Evolutionary conservation across 2,113 vertebrate genomes (phyloP).

Genomic region (Burhinus oedicnemus): DNA sequence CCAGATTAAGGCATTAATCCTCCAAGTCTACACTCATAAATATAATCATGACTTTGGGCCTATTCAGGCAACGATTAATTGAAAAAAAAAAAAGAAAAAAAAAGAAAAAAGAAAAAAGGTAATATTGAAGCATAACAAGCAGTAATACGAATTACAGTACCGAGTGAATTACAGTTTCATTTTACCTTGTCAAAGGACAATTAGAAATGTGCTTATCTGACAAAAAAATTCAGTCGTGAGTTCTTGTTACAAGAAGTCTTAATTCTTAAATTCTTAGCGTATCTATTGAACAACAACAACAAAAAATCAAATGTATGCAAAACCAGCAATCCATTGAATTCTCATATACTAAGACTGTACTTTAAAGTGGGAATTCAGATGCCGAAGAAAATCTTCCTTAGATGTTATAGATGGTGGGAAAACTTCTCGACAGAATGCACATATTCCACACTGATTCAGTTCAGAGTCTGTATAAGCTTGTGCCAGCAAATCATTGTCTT

Average conservation of each 20-base stretch:
- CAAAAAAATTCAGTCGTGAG: neutral
- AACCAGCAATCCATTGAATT: conserved; percentile 60
- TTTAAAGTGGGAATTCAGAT: conserved; percentile 95
- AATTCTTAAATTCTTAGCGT: conserved; percentile 46
- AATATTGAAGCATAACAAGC: conserved; percentile 47
- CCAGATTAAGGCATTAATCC: neutral
- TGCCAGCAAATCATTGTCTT: conserved; percentile 76
- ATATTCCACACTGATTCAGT: conserved; percentile 82
- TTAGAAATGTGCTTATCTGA: conserved; percentile 44
- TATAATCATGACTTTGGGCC: neutral
- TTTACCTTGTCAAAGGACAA: conserved; percentile 37
- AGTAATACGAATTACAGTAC: conserved; percentile 39
- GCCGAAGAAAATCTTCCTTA: conserved; percentile 86
- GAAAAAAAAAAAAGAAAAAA: neutral
- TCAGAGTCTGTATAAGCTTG: conserved; percentile 77
- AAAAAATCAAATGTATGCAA: conserved; percentile 41
- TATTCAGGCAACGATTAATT: neutral
- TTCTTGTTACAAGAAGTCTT: conserved; percentile 47
- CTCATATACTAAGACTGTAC: conserved; percentile 80
- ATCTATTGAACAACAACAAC: conserved; percentile 28
- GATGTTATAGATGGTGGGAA: conserved; percentile 86
- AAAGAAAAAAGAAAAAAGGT: neutral
- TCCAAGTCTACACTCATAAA: neutral
- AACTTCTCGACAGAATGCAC: conserved; percentile 92
- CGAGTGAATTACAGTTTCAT: conserved; percentile 44